Evolutionary conservation across 2,113 vertebrate genomes (phyloP).

Genomic region (Thermophis baileyi): DNA sequence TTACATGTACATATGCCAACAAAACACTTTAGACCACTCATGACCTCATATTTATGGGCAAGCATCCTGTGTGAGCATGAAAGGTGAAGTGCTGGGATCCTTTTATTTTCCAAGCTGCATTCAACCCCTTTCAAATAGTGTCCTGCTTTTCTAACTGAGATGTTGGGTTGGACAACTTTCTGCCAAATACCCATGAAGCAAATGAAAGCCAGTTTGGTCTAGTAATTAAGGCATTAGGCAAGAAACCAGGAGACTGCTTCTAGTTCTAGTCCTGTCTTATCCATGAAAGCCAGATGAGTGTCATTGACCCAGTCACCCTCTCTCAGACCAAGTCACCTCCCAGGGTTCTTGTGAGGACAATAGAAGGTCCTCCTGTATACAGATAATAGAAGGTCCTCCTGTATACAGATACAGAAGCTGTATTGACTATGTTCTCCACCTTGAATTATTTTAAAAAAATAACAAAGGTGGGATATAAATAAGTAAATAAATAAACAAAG

Average conservation of each 20-base stretch:
- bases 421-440: background rate
- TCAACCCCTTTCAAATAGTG: background rate
- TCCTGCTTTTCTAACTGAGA: background rate
- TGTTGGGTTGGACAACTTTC: background rate
- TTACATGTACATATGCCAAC: background rate
- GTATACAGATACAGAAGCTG: background rate
- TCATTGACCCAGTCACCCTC: background rate
- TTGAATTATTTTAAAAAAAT: background rate
- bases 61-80: background rate
- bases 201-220: background rate
- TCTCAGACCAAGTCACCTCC: background rate
- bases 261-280: background rate
- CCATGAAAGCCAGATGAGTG: background rate
- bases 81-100: background rate
- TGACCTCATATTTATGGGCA: background rate
- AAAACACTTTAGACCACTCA: background rate
- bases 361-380: too few relatives aligned
- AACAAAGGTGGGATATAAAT: background rate
- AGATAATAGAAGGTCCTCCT: too few relatives aligned
- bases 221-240: background rate
- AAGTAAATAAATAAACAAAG: background rate
- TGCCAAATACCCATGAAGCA: background rate
- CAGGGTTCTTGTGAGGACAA: background rate
- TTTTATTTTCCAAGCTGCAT: background rate
- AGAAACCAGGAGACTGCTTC: background rate